These are phyloP conservation scores for Neria commutata DNA, from an alignment of 2,888 invertebrate genomes.

Conservation along the genomic window DNA sequence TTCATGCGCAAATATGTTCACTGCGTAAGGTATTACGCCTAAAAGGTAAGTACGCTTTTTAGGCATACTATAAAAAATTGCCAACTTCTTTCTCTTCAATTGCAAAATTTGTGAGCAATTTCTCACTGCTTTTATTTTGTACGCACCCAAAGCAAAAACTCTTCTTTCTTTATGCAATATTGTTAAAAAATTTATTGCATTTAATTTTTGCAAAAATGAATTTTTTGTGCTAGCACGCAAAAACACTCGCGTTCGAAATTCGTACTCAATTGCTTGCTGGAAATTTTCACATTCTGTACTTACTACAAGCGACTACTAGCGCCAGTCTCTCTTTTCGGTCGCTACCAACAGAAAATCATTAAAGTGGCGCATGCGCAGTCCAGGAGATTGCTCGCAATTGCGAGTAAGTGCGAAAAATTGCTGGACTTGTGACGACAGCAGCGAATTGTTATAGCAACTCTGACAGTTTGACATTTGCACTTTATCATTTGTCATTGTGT, in stretches of 20 bases:
- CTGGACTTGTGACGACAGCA: not conserved
- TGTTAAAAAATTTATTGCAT: not conserved
- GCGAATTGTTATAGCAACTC: not conserved
- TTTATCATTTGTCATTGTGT: not conserved
- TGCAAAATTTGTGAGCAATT: not conserved
- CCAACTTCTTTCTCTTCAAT: not conserved
- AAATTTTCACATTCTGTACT: not conserved
- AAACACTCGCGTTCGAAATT: not conserved
- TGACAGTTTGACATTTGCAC: too few relatives aligned
- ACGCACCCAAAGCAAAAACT: not conserved
- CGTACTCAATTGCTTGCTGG: not conserved
- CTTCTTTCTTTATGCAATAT: not conserved
- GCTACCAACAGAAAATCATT: constrained; percentile 39
- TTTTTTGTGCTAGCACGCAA: not conserved
- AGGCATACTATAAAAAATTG: too few relatives aligned
- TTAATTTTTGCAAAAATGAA: not conserved
- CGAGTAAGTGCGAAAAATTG: not conserved
- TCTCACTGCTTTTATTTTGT: not conserved
- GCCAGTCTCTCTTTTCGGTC: not conserved
- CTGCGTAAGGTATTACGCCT: not conserved
- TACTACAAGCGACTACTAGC: too few relatives aligned
- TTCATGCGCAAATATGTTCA: not conserved
- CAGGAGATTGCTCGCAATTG: not conserved
- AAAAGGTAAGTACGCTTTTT: constrained; percentile 14
- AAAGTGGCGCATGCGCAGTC: constrained; percentile 42